Percentiles rank a stretch among this genome's conserved stretches.
phyloP scores from a whole-genome alignment of 2,888 invertebrate species.

The Lordiphosa fenestrarum region DNA sequence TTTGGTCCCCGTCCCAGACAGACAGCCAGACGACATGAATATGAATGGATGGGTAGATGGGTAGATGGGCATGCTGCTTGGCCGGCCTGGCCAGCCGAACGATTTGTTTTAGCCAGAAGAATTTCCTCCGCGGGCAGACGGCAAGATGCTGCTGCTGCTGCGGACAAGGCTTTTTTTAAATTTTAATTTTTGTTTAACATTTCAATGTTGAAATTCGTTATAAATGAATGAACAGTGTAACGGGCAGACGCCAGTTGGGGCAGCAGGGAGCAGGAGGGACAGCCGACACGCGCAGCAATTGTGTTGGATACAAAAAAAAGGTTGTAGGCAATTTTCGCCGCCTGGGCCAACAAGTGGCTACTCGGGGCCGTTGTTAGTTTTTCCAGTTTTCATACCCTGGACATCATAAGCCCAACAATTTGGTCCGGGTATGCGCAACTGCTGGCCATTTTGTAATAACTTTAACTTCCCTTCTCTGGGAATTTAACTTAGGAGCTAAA shows the following conservation, averaged over 20 bases:
- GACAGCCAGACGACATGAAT: slow-evolving; percentile 70
- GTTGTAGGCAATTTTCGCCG: slow-evolving; percentile 44
- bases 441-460: too few species aligned
- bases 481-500: too few species aligned
- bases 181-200: slow-evolving; percentile 27
- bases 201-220: slow-evolving; percentile 68
- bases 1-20: slow-evolving; percentile 57
- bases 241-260: slow-evolving; percentile 36
- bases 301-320: slow-evolving; percentile 28
- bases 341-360: slow-evolving; percentile 28
- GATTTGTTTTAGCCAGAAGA: slow-evolving; percentile 23
- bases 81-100: slow-evolving; percentile 1
- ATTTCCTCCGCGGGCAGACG: slow-evolving; percentile 32
- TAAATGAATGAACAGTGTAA: slow-evolving; percentile 70
- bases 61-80: not conserved
- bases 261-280: not conserved
- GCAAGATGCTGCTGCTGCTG: slow-evolving; percentile 6
- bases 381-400: slow-evolving; percentile 41
- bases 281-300: slow-evolving; percentile 26
- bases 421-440: slow-evolving; percentile 3
- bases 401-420: not conserved
- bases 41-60: slow-evolving; percentile 28
- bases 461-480: too few species aligned
- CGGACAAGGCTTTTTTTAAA: slow-evolving; percentile 30
- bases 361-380: slow-evolving; percentile 43